A percentile compares a stretch with the other conserved stretches of the same genome.
Evolutionary conservation across 2,113 vertebrate genomes (phyloP).

Genomic region (Chamaetylas fuelleborni): DNA sequence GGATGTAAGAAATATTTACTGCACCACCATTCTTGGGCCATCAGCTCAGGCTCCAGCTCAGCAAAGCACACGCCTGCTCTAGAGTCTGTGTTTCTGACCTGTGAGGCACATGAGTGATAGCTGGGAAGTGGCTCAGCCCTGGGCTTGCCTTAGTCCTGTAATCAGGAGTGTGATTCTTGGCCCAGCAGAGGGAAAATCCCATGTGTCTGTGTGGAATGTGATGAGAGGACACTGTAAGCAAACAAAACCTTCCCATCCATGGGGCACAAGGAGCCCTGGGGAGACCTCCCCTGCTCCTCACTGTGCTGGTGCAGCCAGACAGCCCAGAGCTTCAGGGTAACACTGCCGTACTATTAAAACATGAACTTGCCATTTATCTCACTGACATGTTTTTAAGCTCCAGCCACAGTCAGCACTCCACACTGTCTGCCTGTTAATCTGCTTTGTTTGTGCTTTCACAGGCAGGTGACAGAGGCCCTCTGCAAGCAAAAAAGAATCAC

Average conservation of each 20-base stretch:
- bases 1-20: not conserved
- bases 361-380: not conserved
- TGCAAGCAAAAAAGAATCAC: not conserved
- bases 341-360: not conserved
- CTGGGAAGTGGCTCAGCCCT: not conserved
- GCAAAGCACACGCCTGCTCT: not conserved
- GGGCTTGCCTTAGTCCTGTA: not conserved
- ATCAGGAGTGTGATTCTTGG: not conserved
- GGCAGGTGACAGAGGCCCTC: not conserved
- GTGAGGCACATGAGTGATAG: accelerated
- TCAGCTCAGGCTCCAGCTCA: not conserved
- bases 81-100: not conserved
- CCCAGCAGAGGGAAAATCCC: not conserved
- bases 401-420: not conserved
- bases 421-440: not conserved
- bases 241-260: not conserved
- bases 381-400: not conserved
- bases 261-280: accelerated
- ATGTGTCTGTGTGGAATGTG: not conserved
- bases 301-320: not conserved
- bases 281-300: not conserved
- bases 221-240: not conserved
- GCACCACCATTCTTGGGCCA: not conserved
- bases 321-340: not conserved
- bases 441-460: not conserved